A percentile compares a stretch with the other conserved stretches of the same genome.
These are phyloP conservation scores for Lasioglossum leucozonium DNA, from an alignment of 2,888 invertebrate genomes.

Conservation along the genomic window DNA sequence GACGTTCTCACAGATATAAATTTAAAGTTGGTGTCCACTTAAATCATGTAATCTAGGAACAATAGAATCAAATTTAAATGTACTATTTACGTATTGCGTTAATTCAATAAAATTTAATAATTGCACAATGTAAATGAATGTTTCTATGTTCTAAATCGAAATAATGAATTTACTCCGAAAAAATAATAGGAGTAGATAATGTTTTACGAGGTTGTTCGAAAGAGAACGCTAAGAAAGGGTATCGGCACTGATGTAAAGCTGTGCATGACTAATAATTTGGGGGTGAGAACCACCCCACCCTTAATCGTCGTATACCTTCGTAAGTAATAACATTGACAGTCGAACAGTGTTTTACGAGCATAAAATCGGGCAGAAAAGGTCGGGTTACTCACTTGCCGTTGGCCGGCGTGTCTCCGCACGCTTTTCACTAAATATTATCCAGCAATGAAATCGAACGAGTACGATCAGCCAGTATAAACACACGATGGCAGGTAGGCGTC, in stretches of 20 bases:
- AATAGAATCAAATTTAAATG: slow-evolving; percentile 23
- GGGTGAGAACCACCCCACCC: slow-evolving; percentile 81
- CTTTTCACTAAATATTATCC: slow-evolving; percentile 47
- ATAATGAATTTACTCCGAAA: neutral
- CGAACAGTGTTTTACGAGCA: neutral
- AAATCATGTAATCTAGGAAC: slow-evolving; percentile 81
- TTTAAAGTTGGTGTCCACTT: slow-evolving; percentile 49
- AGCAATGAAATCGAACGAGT: slow-evolving; percentile 27
- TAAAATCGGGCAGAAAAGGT: neutral
- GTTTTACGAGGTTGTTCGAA: neutral
- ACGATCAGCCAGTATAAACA: slow-evolving; percentile 56
- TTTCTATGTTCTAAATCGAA: neutral
- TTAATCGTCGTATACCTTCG: slow-evolving; percentile 55
- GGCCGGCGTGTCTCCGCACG: slow-evolving; percentile 48
- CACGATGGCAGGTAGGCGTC: slow-evolving; percentile 66
- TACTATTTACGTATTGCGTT: neutral
- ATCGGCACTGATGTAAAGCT: slow-evolving; percentile 52
- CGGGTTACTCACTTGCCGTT: slow-evolving; percentile 62
- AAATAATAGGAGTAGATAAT: neutral
- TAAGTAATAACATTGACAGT: slow-evolving; percentile 58
- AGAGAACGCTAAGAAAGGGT: slow-evolving; percentile 41
- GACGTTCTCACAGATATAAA: slow-evolving; percentile 38
- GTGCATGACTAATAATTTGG: slow-evolving; percentile 81
- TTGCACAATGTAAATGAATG: neutral
- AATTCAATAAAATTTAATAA: neutral